phyloP scores from a whole-genome alignment of 1,140 invertebrate species.

The Lepidurus packardi region DNA sequence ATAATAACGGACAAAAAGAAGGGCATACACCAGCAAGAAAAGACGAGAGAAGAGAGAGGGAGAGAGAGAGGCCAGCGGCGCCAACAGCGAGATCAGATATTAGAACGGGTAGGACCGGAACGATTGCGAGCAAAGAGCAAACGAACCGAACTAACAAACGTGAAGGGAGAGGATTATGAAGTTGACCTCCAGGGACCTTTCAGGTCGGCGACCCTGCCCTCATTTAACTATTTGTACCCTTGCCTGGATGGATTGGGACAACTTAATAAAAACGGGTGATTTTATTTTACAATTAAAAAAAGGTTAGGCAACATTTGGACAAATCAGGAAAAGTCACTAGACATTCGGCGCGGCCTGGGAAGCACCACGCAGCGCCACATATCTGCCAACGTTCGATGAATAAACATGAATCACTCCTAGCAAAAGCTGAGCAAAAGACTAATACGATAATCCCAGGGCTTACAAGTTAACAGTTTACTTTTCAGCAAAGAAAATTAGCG shows the following conservation, averaged over 20 bases:
- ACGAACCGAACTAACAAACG: constrained; percentile 3
- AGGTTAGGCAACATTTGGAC: too few species aligned
- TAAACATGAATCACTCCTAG: too few species aligned
- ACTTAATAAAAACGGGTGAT: not conserved
- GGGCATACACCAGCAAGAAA: not conserved
- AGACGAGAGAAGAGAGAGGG: not conserved
- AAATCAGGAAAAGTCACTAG: too few species aligned
- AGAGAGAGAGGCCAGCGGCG: constrained; percentile 7
- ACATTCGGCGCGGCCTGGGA: too few species aligned
- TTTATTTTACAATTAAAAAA: too few species aligned
- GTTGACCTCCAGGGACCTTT: constrained; percentile 20
- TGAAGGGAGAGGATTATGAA: constrained; percentile 15
- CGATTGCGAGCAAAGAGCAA: constrained; percentile 1
- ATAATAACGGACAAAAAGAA: constrained; percentile 1
- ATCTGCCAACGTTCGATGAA: too few species aligned
- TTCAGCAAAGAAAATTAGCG: too few species aligned
- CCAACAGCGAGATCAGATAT: not conserved
- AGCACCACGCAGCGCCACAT: too few species aligned
- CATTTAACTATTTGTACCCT: not conserved
- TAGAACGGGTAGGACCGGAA: constrained; percentile 17
- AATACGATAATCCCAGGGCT: too few species aligned
- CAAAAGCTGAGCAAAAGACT: too few species aligned
- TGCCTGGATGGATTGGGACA: not conserved
- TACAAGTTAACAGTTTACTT: too few species aligned
- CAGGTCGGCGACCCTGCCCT: constrained; percentile 16